phyloP scores from a whole-genome alignment of 2,888 invertebrate genomes.

The Nomada ferruginata region DNA sequence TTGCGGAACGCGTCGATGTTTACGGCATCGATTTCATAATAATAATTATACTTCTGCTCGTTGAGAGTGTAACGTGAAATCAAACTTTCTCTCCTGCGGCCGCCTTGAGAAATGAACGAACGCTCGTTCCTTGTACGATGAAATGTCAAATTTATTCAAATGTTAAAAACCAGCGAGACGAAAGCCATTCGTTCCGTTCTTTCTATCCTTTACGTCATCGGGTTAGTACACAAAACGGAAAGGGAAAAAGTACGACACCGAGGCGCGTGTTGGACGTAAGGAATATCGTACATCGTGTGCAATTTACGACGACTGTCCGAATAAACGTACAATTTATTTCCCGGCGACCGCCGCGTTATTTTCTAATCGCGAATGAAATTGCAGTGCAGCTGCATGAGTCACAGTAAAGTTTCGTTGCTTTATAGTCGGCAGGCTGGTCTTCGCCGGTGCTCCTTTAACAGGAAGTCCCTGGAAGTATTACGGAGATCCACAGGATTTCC shows the following conservation, averaged over 20 bases:
- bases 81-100: slow-evolving; percentile 65
- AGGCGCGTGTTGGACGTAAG: slow-evolving; percentile 19
- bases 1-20: slow-evolving; percentile 68
- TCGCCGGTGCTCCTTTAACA: slow-evolving; percentile 15
- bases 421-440: slow-evolving; percentile 6
- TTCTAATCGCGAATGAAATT: slow-evolving; percentile 52
- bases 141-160: slow-evolving; percentile 38
- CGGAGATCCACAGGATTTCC: slow-evolving; percentile 31
- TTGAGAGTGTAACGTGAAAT: slow-evolving; percentile 65
- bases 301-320: slow-evolving; percentile 16
- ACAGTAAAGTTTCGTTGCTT: slow-evolving; percentile 35
- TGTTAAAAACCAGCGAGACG: no score
- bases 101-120: slow-evolving; percentile 63
- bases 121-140: slow-evolving; percentile 21
- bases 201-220: slow-evolving; percentile 9
- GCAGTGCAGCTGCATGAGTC: slow-evolving; percentile 33
- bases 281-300: background rate
- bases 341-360: slow-evolving; percentile 30
- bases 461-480: slow-evolving; percentile 40
- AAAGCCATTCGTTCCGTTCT: no score
- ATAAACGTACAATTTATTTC: slow-evolving; percentile 26
- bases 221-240: background rate
- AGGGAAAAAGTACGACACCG: background rate
- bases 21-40: slow-evolving; percentile 69
- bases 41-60: slow-evolving; percentile 65